Evolutionary conservation across 37 sponge, comb jelly and placozoan species (phyloP), one percentile per base, ranked within the genome.

Genomic region (Eunapius fragilis): DNA sequence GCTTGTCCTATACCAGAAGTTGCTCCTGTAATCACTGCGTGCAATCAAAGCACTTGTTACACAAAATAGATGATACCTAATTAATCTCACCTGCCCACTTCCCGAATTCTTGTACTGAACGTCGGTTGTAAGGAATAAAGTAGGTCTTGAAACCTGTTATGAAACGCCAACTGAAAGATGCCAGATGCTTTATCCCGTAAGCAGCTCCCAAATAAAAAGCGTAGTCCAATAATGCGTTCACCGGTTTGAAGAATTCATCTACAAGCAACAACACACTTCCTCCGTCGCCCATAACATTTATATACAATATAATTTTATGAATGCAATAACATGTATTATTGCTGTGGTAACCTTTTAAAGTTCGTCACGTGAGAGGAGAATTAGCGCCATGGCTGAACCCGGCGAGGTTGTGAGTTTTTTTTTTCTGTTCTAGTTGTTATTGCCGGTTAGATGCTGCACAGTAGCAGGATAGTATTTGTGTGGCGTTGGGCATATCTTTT

Each of bases 1-100:
- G 95, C 95, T 37, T 80, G 67, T n/a, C 95, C 95, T 13, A 94
- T 74, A 13, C 71, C 77, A 24, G 95, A 86, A 17, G 95, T 94
- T 9, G 86, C 95, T 68, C 95, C 91, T 32, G 88, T 83, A 80
- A 94, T 88, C 5, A 94, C 92, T 80, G 67, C 48, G 36, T 23
- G 47, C 32, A 68, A 36, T 11, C 27, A 24, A 23, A 31, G 37
- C 25, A 14, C n/a, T n/a, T 71, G 25, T 58, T 0, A 19, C 10
- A n/a, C 67, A 28, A 30, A 4, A 25, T 0, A 36, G 11, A 0
- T 58, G 0, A 14, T 30, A 80, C 6, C 13, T 33, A 2, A 13
- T 35, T 19, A 24, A 47, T 13, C 80, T 34, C 37, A 85, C 86
- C 91, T 78, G 92, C 95, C 95, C 95, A 94, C 37, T 88, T 82